Percentiles rank a stretch among this genome's conserved stretches.
These are phyloP conservation scores for Siderastrea radians DNA, from an alignment of 92 coral and sea anemone species.

Conservation along the genomic window DNA sequence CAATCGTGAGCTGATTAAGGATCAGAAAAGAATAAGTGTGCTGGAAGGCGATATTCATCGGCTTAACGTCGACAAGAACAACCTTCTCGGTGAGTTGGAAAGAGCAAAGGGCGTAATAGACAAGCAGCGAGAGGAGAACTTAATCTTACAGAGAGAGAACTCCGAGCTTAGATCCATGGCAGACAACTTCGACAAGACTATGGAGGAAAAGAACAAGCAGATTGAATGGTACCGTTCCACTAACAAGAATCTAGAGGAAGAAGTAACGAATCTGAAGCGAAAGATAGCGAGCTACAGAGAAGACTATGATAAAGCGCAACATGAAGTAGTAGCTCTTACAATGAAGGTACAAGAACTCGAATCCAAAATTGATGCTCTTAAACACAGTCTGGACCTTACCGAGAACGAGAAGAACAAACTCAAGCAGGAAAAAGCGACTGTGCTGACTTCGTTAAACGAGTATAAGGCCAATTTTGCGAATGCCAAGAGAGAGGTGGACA, in stretches of 20 bases:
- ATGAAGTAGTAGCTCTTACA: slow-evolving; percentile 78
- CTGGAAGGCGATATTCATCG: slow-evolving; percentile 90
- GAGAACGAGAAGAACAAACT: slow-evolving; percentile 91
- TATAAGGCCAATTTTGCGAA: slow-evolving; percentile 82
- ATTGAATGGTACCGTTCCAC: slow-evolving; percentile 92
- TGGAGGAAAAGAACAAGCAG: slow-evolving; percentile 88
- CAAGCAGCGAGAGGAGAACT: slow-evolving; percentile 82
- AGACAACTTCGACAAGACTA: slow-evolving; percentile 78
- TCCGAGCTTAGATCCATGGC: slow-evolving; percentile 79
- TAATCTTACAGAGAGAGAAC: slow-evolving; percentile 75
- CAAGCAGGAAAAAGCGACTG: slow-evolving; percentile 78
- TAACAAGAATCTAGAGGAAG: slow-evolving; percentile 84
- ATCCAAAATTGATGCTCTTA: slow-evolving; percentile 79
- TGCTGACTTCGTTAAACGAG: slow-evolving; percentile 82
- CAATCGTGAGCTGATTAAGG: slow-evolving; percentile 93
- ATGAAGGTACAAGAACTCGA: slow-evolving; percentile 90
- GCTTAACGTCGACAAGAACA: slow-evolving; percentile 81
- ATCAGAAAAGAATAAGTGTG: slow-evolving; percentile 87
- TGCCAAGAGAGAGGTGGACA: slow-evolving; percentile 90
- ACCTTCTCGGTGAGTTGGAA: slow-evolving; percentile 80
- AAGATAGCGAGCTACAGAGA: slow-evolving; percentile 81
- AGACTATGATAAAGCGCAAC: slow-evolving; percentile 86
- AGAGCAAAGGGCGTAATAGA: slow-evolving; percentile 79
- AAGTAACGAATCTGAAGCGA: slow-evolving; percentile 82
- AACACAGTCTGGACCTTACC: slow-evolving; percentile 80